Evolutionary conservation across 2,113 vertebrate genomes (phyloP), one percentile per base, ranked within the genome.

Genomic region (Entelurus aequoreus): DNA sequence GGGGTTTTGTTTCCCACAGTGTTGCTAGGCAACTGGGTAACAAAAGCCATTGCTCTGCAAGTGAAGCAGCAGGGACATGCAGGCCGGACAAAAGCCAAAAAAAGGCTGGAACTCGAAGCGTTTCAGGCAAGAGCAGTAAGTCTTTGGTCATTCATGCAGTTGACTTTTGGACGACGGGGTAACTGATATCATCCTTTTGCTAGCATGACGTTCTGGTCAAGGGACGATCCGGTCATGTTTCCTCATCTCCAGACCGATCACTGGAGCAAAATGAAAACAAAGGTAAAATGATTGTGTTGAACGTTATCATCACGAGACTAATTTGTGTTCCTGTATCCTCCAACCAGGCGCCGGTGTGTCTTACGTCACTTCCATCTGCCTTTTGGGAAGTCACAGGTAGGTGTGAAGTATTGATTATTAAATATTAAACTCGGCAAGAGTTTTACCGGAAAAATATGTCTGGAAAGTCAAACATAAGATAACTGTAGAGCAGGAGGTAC

Each of bases 201-300:
- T 61, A 88, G 83, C 64, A 76, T 85, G 75, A 87, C 79, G 14
- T 71, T 60, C 62, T 87, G 86, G 85, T 68, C 71, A 7, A 81
- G 16, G 74, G 66, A 8, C 68, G 79, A 88, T 49, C 84, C 75
- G 7, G 82, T 84, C 46, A 50, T 69, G 61, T 83, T 81, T 60
- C 78, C 79, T 14, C 85, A 85, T 72, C 35, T 77, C 16, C 75
- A 79, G 36, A 86, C 77, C 16, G 78, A 86, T 60, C 82, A 88
- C 72, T 87, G 88, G 86, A 77, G 67, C 66, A 86, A 83, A 78
- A 86, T 87, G 82, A 89, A 88, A 77, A 79, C 71, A 59, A 78
- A 28, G 77, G 82, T 86, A 66, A 74, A 61, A 62, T 9, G 4
- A 57, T 6, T 5, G 9, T 0, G 61, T 60, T 5, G 11, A 48